phyloP scores from a whole-genome alignment of 2,797 vertebrate genomes.

The Tragelaphus eurycerus region DNA sequence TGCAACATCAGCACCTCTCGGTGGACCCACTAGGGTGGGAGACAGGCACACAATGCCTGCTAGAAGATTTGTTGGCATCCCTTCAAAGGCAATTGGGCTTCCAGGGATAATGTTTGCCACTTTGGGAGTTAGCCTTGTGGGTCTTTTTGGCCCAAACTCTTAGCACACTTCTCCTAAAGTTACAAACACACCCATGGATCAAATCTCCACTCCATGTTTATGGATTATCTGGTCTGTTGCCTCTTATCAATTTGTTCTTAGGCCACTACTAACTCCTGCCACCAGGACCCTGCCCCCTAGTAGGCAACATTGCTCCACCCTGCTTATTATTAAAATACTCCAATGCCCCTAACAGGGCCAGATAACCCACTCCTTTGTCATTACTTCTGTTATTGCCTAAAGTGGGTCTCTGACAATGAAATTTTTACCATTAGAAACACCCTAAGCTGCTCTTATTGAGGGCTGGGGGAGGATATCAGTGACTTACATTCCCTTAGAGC shows the following conservation, averaged over 20 bases:
- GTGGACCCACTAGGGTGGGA: background rate
- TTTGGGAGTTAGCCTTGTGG: background rate
- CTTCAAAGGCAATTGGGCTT: background rate
- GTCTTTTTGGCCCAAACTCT: background rate
- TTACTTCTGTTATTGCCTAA: background rate
- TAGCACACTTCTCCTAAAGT: background rate
- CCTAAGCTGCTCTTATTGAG: background rate
- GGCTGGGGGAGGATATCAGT: background rate
- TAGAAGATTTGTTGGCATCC: background rate
- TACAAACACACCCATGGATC: accelerated
- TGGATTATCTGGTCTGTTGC: background rate
- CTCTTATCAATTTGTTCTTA: background rate
- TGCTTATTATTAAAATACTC: background rate
- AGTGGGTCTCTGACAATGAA: background rate
- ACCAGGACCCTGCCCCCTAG: background rate
- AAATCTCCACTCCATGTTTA: background rate
- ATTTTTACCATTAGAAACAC: background rate
- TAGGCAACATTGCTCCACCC: background rate
- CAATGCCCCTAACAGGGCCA: background rate
- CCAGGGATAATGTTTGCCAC: background rate
- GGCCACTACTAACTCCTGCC: background rate
- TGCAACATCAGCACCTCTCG: background rate
- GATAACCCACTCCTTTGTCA: background rate
- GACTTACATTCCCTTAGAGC: background rate
- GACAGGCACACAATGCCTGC: background rate